Evolutionary conservation across 53 echinoderm and acorn worm species (phyloP).

Genomic region (Echinometra lucunter): DNA sequence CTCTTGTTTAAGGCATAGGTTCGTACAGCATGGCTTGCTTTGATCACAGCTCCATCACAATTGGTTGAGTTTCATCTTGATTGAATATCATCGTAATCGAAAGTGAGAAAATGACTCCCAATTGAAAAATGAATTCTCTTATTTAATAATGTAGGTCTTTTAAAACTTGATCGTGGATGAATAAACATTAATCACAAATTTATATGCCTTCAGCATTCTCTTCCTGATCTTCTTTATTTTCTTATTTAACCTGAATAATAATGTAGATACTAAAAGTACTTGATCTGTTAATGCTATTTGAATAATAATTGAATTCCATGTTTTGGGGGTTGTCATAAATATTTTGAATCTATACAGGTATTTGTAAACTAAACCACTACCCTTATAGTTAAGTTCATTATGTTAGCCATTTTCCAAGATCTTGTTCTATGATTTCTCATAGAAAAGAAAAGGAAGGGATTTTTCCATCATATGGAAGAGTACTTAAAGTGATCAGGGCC

Average conservation of each 20-base stretch:
- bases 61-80: constrained; percentile 16
- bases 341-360: background rate
- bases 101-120: background rate
- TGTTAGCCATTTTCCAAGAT: background rate
- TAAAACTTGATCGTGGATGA: background rate
- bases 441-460: background rate
- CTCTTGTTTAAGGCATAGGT: constrained; percentile 34
- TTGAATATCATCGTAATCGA: constrained; percentile 22
- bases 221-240: too few relatives aligned
- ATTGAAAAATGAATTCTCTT: background rate
- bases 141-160: background rate
- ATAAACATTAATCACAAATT: background rate
- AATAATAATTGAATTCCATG: background rate
- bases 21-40: constrained; percentile 26
- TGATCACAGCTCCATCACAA: background rate
- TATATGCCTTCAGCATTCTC: too few relatives aligned
- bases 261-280: background rate
- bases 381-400: background rate
- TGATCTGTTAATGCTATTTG: background rate
- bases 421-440: too few relatives aligned
- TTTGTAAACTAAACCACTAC: background rate
- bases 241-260: too few relatives aligned
- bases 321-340: background rate
- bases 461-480: background rate
- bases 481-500: background rate